Conservation (phyloP, 2,888 invertebrate species). For the Graphium colonna region DNA sequence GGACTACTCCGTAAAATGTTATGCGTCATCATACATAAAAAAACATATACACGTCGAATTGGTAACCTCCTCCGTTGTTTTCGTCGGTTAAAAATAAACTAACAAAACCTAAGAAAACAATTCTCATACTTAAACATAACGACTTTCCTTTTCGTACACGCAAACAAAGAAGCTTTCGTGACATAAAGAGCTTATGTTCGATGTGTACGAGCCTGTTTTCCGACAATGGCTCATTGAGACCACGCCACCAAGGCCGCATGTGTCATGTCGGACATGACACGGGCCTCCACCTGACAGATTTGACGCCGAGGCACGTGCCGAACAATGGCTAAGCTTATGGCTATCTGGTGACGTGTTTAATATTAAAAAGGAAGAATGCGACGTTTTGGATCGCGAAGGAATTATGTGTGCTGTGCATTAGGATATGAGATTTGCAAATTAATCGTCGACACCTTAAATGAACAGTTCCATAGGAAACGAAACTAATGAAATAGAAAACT, state of each 20-base stretch:
- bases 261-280: no score
- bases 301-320: slow-evolving; percentile 23
- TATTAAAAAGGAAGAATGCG: slow-evolving; percentile 6
- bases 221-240: slow-evolving; percentile 31
- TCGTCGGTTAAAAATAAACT: no score
- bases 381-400: background rate
- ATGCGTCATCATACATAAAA: no score
- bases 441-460: no score
- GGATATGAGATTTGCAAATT: no score
- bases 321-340: slow-evolving; percentile 21
- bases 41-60: no score
- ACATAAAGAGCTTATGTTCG: background rate
- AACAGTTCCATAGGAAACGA: no score
- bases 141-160: background rate
- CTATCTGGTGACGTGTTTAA: slow-evolving; percentile 9
- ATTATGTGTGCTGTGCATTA: no score
- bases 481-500: no score
- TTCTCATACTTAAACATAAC: background rate
- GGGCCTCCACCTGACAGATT: slow-evolving; percentile 24
- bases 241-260: slow-evolving; percentile 32
- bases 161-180: background rate
- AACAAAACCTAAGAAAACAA: no score
- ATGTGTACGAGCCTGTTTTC: background rate
- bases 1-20: no score
- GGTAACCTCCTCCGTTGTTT: no score